These are phyloP conservation scores for Phocoena phocoena DNA, from an alignment of 2,113 vertebrate species.

Conservation along the genomic window DNA sequence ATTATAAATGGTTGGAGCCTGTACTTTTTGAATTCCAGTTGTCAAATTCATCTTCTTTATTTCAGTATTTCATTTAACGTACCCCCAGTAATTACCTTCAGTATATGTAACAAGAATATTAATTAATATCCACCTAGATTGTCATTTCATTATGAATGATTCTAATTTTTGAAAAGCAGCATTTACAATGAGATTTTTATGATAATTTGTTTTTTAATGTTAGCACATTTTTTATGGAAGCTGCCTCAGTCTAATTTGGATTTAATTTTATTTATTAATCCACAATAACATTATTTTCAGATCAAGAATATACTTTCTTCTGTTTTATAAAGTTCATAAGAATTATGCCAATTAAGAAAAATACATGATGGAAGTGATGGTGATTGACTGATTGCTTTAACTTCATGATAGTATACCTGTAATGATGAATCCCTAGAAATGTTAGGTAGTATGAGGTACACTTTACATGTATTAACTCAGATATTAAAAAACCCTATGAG, in stretches of 20 bases:
- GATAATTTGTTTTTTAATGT: background rate
- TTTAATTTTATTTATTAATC: background rate
- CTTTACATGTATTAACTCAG: background rate
- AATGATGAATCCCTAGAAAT: background rate
- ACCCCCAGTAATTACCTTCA: background rate
- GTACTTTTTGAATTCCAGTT: background rate
- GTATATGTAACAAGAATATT: background rate
- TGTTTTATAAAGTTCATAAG: background rate
- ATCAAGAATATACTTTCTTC: background rate
- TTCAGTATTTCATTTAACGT: background rate
- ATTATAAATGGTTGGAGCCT: background rate
- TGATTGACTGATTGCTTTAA: background rate
- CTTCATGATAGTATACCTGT: background rate
- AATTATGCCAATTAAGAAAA: background rate
- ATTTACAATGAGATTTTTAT: background rate
- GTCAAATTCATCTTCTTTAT: background rate
- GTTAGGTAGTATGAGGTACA: background rate
- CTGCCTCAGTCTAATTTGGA: background rate
- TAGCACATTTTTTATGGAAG: background rate
- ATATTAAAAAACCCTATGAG: background rate
- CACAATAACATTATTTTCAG: background rate
- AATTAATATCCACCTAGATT: background rate
- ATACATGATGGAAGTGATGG: background rate
- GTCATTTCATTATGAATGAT: background rate
- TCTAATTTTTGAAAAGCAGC: background rate